These are phyloP conservation scores for Enteromius trimaculatus DNA, from an alignment of 2,797 vertebrate species.

Conservation along the genomic window DNA sequence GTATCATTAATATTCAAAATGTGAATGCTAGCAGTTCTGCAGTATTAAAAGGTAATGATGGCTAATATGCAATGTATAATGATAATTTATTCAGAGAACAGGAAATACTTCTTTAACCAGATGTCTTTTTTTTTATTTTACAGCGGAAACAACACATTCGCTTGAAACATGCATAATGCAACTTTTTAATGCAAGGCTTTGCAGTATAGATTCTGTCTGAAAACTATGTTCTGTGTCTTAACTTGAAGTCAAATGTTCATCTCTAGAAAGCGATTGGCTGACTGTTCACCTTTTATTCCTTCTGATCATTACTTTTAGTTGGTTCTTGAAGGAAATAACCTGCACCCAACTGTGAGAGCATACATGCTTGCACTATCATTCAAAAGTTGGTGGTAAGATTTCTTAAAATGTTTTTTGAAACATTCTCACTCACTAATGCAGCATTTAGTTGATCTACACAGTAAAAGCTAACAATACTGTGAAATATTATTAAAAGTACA, in stretches of 20 bases:
- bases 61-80: background rate
- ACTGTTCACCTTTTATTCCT: background rate
- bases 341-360: background rate
- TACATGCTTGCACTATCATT: background rate
- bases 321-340: background rate
- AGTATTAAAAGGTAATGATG: slow-evolving; percentile 13
- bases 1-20: background rate
- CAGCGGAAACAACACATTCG: background rate
- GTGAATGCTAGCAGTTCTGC: background rate
- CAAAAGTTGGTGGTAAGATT: background rate
- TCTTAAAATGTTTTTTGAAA: background rate
- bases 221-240: background rate
- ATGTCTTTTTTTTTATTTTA: slow-evolving; percentile 14
- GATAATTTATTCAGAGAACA: background rate
- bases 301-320: background rate
- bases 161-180: slow-evolving; percentile 17
- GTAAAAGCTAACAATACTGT: background rate
- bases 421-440: background rate
- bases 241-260: background rate
- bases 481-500: background rate
- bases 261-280: background rate
- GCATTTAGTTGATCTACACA: background rate
- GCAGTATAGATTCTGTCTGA: background rate
- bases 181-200: slow-evolving; percentile 2
- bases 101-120: background rate